Conservation (phyloP, 2,113 vertebrate genomes). For the Larimichthys crocea region DNA sequence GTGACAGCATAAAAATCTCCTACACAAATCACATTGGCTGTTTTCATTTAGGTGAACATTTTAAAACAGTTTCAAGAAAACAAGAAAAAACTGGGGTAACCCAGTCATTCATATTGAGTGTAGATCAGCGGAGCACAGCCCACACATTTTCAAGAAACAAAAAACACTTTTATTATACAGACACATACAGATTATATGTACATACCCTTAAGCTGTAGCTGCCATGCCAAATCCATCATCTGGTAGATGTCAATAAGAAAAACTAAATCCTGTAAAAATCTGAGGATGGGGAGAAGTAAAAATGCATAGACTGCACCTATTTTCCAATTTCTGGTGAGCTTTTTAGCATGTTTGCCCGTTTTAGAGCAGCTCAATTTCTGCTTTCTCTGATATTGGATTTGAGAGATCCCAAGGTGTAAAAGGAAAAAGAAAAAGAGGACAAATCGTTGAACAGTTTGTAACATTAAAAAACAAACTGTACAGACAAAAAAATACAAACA, state of each 20-base stretch:
- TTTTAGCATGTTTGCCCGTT: not conserved
- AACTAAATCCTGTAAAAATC: conserved; percentile 23
- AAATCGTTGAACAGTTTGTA: not conserved
- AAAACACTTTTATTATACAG: conserved; percentile 33
- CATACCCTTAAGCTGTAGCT: conserved; percentile 23
- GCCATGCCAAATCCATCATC: conserved; percentile 41
- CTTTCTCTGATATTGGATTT: not conserved
- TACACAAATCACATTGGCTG: not conserved
- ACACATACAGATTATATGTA: conserved; percentile 42
- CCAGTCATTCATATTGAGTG: not conserved
- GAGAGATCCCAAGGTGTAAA: not conserved
- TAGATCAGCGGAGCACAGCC: conserved; percentile 29
- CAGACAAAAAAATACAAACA: not conserved
- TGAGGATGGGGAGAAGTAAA: not conserved
- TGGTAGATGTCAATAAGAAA: conserved; percentile 20
- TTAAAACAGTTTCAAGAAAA: not conserved
- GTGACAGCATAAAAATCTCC: conserved; percentile 10
- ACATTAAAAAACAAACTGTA: not conserved
- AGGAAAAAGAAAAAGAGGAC: not conserved
- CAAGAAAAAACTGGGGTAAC: conserved; percentile 2
- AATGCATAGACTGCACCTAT: not conserved
- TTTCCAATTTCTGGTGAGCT: not conserved
- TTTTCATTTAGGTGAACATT: conserved; percentile 15
- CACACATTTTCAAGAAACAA: conserved; percentile 17
- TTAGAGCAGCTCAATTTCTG: not conserved